Base-by-base conservation (phyloP, 1,140 invertebrate genomes). In the Bombus terrestris region DNA sequence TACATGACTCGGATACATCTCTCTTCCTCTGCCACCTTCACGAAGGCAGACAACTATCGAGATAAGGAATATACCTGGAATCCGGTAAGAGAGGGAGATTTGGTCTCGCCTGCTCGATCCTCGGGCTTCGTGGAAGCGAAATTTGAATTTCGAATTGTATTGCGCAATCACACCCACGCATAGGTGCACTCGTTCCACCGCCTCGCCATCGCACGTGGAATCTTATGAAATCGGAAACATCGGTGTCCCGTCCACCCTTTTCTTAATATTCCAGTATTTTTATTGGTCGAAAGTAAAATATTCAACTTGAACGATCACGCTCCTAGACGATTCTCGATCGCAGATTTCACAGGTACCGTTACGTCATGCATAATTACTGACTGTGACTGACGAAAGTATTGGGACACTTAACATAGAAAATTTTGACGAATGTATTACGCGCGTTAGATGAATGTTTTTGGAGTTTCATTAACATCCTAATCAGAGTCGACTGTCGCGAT, bases 71-170 rank as follows among this genome's bases (percentile, higher is more conserved):
- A 53, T 90, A 78, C 83, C 80, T 88, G 86, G 86, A 89, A 88
- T 88, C 88, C 83, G 86, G 81, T 86, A 90, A 72, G 66, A 80
- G 81, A 78, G 68, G 66, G 53, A 72, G 69, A 43, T n/a, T 53
- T 41, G 74, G 28, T 39, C 72, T 76, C 76, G 80, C 87, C 87
- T 79, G 69, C 64, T 81, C 83, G 74, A 43, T 75, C 73, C 9
- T 57, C 22, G 64, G 82, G 76, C 53, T 90, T 90, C 88, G 69
- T 86, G 83, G 87, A 90, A 86, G 32, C 73, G 79, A 80, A 72
- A 88, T 90, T 91, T 91, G 87, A 88, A 91, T 90, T 91, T 91
- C 87, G 89, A 77, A 90, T 73, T 73, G 78, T 78, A 88, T 90
- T 90, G 89, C 89, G 89, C 86, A 90, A 90, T 88, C 80, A 43